Evolutionary conservation across 2,888 invertebrate genomes (phyloP).

Genomic region (Drosophila falleni): DNA sequence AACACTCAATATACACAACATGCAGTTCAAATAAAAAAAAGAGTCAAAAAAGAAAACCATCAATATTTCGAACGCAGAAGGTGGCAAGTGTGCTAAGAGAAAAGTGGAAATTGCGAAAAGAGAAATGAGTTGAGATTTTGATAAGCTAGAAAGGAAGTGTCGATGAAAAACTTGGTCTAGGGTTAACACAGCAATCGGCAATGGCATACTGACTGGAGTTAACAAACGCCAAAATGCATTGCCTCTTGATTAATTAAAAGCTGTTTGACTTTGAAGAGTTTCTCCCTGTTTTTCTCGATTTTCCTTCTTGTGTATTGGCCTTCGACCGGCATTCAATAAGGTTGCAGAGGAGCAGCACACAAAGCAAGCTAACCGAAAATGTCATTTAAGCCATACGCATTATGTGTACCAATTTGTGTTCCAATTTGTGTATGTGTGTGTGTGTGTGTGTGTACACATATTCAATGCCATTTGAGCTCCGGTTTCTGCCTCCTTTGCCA

Average conservation of each 20-base stretch:
- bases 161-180: not conserved
- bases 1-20: not conserved
- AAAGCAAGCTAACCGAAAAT: constrained; percentile 39
- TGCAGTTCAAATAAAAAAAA: not conserved
- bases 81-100: constrained; percentile 12
- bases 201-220: constrained; percentile 64
- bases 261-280: constrained; percentile 31
- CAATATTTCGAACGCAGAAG: constrained; percentile 23
- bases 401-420: constrained; percentile 42
- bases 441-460: constrained; percentile 4
- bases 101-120: not conserved
- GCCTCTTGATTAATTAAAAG: constrained; percentile 78
- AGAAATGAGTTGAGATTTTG: constrained; percentile 5
- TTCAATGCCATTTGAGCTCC: constrained; percentile 4
- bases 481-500: constrained; percentile 17
- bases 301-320: constrained; percentile 2
- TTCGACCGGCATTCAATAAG: constrained; percentile 20
- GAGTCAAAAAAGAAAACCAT: constrained; percentile 22
- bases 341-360: constrained; percentile 5
- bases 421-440: constrained; percentile 9
- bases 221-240: constrained; percentile 70
- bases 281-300: not conserved
- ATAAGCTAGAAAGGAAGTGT: not conserved
- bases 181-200: constrained; percentile 55
- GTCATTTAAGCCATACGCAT: constrained; percentile 59